phyloP scores from a whole-genome alignment of 2,888 invertebrate species.

The Crematogaster levior region DNA sequence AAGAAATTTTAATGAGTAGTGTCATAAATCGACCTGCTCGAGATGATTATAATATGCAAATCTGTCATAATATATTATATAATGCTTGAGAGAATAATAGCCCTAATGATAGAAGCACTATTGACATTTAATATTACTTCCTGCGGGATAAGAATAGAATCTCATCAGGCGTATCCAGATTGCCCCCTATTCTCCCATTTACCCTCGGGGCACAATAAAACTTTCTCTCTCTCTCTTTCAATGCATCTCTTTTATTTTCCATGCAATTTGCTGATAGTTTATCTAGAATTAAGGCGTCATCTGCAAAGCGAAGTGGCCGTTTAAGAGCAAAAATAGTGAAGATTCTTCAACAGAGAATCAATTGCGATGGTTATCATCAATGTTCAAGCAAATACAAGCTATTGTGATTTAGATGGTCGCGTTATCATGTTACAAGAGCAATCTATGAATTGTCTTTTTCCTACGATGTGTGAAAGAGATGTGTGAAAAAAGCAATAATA shows the following conservation, averaged over 20 bases:
- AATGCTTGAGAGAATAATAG: slow-evolving; percentile 31
- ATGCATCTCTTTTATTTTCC: slow-evolving; percentile 37
- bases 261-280: slow-evolving; percentile 50
- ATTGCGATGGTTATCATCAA: background rate
- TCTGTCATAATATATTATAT: slow-evolving; percentile 32
- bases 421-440: background rate
- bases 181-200: slow-evolving; percentile 11
- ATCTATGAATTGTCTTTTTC: background rate
- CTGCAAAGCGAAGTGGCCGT: background rate
- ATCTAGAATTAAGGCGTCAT: slow-evolving; percentile 49
- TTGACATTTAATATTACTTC: slow-evolving; percentile 65
- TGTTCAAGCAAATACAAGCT: background rate
- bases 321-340: slow-evolving; percentile 15
- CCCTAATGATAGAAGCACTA: slow-evolving; percentile 32
- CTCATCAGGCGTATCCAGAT: slow-evolving; percentile 61
- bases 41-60: slow-evolving; percentile 13
- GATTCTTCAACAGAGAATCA: background rate
- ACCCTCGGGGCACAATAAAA: slow-evolving; percentile 25
- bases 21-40: background rate
- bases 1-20: slow-evolving; percentile 12
- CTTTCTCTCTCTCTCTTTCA: slow-evolving; percentile 5
- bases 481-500: background rate
- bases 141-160: slow-evolving; percentile 68
- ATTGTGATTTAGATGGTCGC: slow-evolving; percentile 13
- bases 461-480: too few species aligned